A percentile compares a stretch with the other conserved stretches of the same genome.
Evolutionary conservation across 2,797 vertebrate genomes (phyloP).

Genomic region (Valencia hispanica): DNA sequence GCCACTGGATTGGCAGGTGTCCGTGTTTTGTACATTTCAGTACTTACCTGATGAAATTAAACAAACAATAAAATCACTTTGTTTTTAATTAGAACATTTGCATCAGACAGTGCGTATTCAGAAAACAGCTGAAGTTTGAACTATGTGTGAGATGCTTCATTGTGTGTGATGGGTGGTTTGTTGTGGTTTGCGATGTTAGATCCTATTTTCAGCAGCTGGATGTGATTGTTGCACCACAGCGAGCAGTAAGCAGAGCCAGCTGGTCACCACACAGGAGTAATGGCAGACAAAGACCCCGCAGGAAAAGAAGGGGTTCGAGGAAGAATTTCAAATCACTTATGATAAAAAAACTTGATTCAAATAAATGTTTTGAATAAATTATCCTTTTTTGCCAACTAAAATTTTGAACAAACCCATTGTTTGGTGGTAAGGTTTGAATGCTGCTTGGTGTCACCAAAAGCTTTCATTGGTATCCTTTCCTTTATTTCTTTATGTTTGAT

Average conservation of each 20-base stretch:
- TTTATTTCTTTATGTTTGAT: background rate
- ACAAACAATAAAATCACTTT: constrained; percentile 31
- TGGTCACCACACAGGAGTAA: constrained; percentile 67
- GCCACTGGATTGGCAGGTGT: constrained; percentile 88
- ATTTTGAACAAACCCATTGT: constrained; percentile 46
- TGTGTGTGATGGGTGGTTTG: constrained; percentile 28
- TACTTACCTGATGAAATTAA: constrained; percentile 81
- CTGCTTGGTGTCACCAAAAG: background rate
- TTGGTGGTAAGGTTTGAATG: constrained; percentile 17
- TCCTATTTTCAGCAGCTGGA: constrained; percentile 75
- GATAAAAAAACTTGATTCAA: constrained; percentile 52
- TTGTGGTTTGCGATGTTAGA: constrained; percentile 62
- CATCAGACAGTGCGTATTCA: background rate
- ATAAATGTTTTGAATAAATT: constrained; percentile 30
- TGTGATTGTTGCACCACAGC: constrained; percentile 74
- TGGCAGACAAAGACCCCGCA: constrained; percentile 67
- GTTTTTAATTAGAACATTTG: background rate
- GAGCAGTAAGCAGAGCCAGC: constrained; percentile 51
- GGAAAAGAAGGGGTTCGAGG: constrained; percentile 47
- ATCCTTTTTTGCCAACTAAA: constrained; percentile 15
- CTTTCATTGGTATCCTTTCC: background rate
- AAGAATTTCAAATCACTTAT: constrained; percentile 65
- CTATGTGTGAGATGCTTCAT: constrained; percentile 33
- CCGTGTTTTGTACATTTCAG: constrained; percentile 88
- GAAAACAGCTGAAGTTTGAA: background rate